A percentile compares a stretch with the other conserved stretches of the same genome.
phyloP scores from a whole-genome alignment of 2,888 invertebrate species.

The Noctua fimbriata region DNA sequence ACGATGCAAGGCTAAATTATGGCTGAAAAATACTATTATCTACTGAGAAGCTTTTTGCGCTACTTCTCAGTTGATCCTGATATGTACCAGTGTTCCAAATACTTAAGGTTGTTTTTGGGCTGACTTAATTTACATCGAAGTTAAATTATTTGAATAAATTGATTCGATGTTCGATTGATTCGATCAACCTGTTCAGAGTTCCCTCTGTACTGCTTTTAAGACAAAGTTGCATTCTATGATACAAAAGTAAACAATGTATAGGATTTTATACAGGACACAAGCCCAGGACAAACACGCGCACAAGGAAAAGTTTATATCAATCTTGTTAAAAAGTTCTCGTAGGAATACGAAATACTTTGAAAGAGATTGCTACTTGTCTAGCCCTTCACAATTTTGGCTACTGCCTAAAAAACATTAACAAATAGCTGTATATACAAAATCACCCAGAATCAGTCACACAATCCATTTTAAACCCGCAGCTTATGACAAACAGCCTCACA shows the following conservation, averaged over 20 bases:
- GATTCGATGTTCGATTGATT: background rate
- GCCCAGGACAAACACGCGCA: background rate
- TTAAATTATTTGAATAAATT: background rate
- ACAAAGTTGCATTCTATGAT: background rate
- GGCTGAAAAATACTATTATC: too few species aligned
- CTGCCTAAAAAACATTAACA: background rate
- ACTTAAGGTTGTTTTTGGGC: background rate
- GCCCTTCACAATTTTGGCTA: too few species aligned
- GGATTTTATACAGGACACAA: background rate
- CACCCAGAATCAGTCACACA: background rate
- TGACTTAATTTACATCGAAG: background rate
- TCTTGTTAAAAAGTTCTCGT: background rate
- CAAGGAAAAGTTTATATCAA: background rate
- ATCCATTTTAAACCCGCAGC: slow-evolving; percentile 17
- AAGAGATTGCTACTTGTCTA: background rate
- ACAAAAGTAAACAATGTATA: background rate
- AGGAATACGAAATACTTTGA: background rate
- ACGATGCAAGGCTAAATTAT: background rate
- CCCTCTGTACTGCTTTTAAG: background rate
- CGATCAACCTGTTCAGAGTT: background rate
- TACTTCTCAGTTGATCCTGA: background rate
- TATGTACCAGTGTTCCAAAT: background rate
- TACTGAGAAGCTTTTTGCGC: background rate
- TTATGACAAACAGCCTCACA: slow-evolving; percentile 38
- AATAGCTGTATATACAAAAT: background rate